Percentiles rank a stretch among this genome's conserved stretches.
Evolutionary conservation across 1,140 invertebrate genomes (phyloP).

Genomic region (Leptonema lineaticorne): DNA sequence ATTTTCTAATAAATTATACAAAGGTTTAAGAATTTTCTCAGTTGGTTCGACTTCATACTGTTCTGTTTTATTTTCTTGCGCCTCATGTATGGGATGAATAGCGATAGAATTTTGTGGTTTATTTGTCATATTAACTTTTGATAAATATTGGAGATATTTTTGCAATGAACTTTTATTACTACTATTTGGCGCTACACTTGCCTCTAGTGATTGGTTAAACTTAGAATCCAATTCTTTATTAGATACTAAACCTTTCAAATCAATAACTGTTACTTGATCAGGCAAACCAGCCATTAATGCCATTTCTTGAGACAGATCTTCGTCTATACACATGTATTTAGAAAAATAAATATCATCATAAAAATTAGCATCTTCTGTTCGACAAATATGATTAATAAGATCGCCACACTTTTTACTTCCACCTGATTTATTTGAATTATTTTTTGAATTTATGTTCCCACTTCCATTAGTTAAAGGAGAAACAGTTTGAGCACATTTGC

Average conservation of each 20-base stretch:
- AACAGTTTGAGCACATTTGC: slow-evolving; percentile 47
- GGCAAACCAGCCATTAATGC: slow-evolving; percentile 44
- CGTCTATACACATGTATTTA: slow-evolving; percentile 51
- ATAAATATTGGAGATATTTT: slow-evolving; percentile 32
- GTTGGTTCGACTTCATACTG: slow-evolving; percentile 16
- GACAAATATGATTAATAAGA: slow-evolving; percentile 41
- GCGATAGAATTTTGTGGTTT: slow-evolving; percentile 28
- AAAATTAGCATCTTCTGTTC: slow-evolving; percentile 50
- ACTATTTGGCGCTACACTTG: neutral
- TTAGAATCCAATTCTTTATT: slow-evolving; percentile 52
- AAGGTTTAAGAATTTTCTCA: slow-evolving; percentile 26
- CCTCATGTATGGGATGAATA: slow-evolving; percentile 23
- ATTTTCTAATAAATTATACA: slow-evolving; percentile 2
- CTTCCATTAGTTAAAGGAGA: slow-evolving; percentile 46
- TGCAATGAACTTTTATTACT: slow-evolving; percentile 16
- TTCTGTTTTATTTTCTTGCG: slow-evolving; percentile 19
- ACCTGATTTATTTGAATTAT: slow-evolving; percentile 51
- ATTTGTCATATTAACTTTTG: slow-evolving; percentile 24
- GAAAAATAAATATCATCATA: slow-evolving; percentile 54
- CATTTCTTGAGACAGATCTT: slow-evolving; percentile 52
- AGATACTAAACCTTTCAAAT: slow-evolving; percentile 53
- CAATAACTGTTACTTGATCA: slow-evolving; percentile 51
- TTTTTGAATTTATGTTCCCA: slow-evolving; percentile 47
- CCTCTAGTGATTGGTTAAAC: slow-evolving; percentile 49
- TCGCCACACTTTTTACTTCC: slow-evolving; percentile 54